Percentiles rank a stretch among this genome's conserved stretches.
Evolutionary conservation across 2,888 invertebrate genomes (phyloP).

Genomic region (Mimumesa dahlbomi): DNA sequence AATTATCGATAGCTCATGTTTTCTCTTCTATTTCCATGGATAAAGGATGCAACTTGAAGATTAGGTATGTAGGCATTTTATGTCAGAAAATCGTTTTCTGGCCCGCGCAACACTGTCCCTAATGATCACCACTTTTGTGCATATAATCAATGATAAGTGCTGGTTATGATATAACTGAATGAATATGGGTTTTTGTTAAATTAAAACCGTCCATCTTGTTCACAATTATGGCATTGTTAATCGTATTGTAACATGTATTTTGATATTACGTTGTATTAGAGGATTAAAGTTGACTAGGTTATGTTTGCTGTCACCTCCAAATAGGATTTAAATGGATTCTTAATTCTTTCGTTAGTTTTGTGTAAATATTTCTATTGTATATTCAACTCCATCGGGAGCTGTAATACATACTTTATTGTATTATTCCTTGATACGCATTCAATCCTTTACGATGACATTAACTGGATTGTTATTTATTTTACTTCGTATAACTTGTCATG

Average conservation of each 20-base stretch:
- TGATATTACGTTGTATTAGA: background rate
- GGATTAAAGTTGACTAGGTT: background rate
- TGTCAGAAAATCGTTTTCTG: background rate
- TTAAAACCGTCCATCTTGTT: background rate
- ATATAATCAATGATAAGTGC: background rate
- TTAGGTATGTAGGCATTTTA: constrained; percentile 31
- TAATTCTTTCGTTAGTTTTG: background rate
- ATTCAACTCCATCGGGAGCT: too few relatives aligned
- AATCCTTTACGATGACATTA: too few relatives aligned
- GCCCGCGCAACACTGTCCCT: background rate
- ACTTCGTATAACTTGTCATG: too few relatives aligned
- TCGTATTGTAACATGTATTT: background rate
- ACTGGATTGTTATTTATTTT: too few relatives aligned
- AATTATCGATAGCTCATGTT: constrained; percentile 10
- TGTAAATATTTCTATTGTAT: background rate
- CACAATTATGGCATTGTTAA: background rate
- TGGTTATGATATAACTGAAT: background rate
- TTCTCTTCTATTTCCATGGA: constrained; percentile 15
- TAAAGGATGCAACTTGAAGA: constrained; percentile 14
- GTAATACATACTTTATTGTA: too few relatives aligned
- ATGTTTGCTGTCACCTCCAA: background rate
- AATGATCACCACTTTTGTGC: background rate
- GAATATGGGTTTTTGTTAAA: background rate
- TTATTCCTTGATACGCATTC: too few relatives aligned
- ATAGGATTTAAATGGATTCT: background rate